phyloP scores from a whole-genome alignment of 2,888 invertebrate species.

The Platycheirus rosarum region DNA sequence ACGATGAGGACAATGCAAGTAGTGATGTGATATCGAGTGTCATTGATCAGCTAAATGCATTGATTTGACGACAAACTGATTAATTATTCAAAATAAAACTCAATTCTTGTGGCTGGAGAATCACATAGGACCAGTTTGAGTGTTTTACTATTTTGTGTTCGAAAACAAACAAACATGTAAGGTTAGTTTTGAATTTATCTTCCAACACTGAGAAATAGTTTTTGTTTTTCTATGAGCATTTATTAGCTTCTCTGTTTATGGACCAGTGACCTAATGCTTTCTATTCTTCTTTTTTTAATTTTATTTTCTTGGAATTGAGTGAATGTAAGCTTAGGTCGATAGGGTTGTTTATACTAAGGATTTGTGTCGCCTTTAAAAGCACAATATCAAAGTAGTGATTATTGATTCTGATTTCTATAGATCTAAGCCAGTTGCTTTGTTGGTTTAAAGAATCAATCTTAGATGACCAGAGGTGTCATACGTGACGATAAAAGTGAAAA shows the following conservation, averaged over 20 bases:
- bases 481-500: background rate
- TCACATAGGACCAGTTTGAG: conserved; percentile 36
- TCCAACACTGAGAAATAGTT: background rate
- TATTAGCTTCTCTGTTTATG: background rate
- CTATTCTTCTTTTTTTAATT: background rate
- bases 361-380: background rate
- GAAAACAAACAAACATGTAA: too few relatives aligned
- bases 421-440: background rate
- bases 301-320: conserved; percentile 25
- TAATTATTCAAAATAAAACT: conserved; percentile 65
- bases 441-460: conserved; percentile 15
- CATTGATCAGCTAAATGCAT: conserved; percentile 46
- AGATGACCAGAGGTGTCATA: conserved; percentile 11
- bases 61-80: conserved; percentile 54
- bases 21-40: conserved; percentile 58
- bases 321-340: conserved; percentile 15
- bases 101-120: conserved; percentile 17
- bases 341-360: background rate
- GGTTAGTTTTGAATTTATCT: too few relatives aligned
- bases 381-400: conserved; percentile 2
- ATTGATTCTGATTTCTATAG: conserved; percentile 16
- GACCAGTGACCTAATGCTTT: background rate
- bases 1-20: conserved; percentile 18
- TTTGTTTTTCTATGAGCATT: conserved; percentile 3
- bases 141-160: conserved; percentile 34